Evolutionary conservation across 1,140 invertebrate genomes (phyloP).

Genomic region (Caenorhabditis tropicalis): DNA sequence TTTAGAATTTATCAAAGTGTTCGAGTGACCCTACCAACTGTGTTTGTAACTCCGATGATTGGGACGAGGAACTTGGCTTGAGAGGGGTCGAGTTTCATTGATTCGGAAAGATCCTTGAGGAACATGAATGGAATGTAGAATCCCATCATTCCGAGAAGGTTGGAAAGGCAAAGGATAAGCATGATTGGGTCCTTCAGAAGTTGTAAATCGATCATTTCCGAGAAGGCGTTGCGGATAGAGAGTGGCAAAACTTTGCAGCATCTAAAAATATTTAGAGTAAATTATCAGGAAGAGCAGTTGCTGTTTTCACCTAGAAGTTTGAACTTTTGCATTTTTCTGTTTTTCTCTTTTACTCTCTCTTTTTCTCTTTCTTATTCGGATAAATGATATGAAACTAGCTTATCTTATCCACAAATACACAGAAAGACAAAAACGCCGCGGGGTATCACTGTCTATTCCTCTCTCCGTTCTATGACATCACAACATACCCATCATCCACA

Average conservation of each 20-base stretch:
- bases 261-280: no score
- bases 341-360: no score
- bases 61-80: slow-evolving; percentile 81
- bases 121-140: slow-evolving; percentile 95
- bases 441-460: neutral
- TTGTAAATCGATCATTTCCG: slow-evolving; percentile 89
- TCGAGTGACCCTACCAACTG: slow-evolving; percentile 79
- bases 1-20: no score
- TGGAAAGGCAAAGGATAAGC: slow-evolving; percentile 89
- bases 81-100: slow-evolving; percentile 65
- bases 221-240: slow-evolving; percentile 64
- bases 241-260: slow-evolving; percentile 66
- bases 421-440: neutral
- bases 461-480: neutral
- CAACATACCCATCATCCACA: slow-evolving; percentile 51
- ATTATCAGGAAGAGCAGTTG: no score
- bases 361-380: no score
- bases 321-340: no score
- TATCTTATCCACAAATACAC: neutral
- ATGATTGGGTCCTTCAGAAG: slow-evolving; percentile 89
- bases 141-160: slow-evolving; percentile 91
- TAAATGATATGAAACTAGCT: neutral
- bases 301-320: no score
- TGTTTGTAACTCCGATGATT: slow-evolving; percentile 88
- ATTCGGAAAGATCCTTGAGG: slow-evolving; percentile 75